Base-by-base conservation (phyloP, 2,113 vertebrate genomes). In the Pygoscelis antarcticus region DNA sequence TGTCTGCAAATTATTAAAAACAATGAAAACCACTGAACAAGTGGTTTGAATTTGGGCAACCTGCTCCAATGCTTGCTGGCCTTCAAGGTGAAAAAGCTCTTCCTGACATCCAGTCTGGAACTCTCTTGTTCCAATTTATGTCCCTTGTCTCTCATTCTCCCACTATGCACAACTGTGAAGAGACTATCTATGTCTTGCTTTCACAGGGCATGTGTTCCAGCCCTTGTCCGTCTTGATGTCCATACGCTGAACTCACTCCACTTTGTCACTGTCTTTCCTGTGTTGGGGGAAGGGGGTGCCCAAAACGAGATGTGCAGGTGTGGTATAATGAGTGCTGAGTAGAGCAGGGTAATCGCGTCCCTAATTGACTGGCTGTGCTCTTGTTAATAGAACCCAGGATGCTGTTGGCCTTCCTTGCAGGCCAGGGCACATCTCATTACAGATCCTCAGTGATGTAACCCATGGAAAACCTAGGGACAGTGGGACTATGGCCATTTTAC, bases 251-350 rank as follows among this genome's bases (percentile, higher is more conserved):
- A 32, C 11, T 71, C 52, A 44, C 3, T 78, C 15, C 9, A 27
- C 7, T 82, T 66, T 61, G 23, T n/a, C 23, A 61, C n/a, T 71
- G 10, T 49, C 30, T 49, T 44, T 61, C 69, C 13, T 38, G 2
- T 29, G 7, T 3, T 66, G 38, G 4, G 26, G 3, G 4, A 3
- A 54, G 9, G 7, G 3, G 4, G 2, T 76, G 11, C 51, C 14
- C n/a, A 77, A 30, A 85, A 55, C 17, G n/a, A 61, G 40, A 30
- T 27, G 8, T 49, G 11, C 40, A 77, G 10, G 21, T 57, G 11
- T 77, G 40, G 13, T 61, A 34, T 84, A 57, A 16, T 44, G 17
- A 77, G 15, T 40, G 9, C 7, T 46, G 27, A 71, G 19, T 20
- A 72, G 36, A 72, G 13, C 68, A 74, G 2, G 15, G 19, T 58